Base-by-base conservation (phyloP, 2,888 invertebrate species). In the Biston betularia region DNA sequence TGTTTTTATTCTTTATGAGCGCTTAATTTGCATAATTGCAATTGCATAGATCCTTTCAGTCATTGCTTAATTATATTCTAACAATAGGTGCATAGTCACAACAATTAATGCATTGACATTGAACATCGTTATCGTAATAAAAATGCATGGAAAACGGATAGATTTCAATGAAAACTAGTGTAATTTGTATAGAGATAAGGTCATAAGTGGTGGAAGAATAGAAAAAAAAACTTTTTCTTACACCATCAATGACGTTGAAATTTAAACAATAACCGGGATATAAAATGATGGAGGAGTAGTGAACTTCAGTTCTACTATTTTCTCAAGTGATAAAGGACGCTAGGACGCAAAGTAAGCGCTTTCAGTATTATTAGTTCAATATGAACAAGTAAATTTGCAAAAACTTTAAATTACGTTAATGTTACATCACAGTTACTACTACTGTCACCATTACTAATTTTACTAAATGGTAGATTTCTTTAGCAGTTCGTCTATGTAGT, bases 271-370 rank as follows among this genome's bases (percentile, higher is more conserved):
- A 61, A 45, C 24, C 33, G 63, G 57, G 75, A 77, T 79, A 74
- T 74, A 74, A 77, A 80, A 76, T 75, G 68, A 66, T 65, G 72
- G 61, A 65, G 72, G 71, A 69, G 49, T 58, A 62, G 34, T 14
- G 8, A 60, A 59, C 49, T 69, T 73, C 73, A 79, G 76, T 71
- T 54, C 45, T 34, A n/a, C n/a, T n/a, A n/a, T 10, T 9, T 14
- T 10, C 35, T 46, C 11, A 46, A 56, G 52, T 45, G 56, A 60
- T 24, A 55, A n/a, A 48, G 38, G 12, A 12, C 4, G 12, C 34
- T 4, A 44, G n/a, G 54, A 54, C 14, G 12, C 34, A 14, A 45
- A 45, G 56, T 56, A 56, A 56, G 55, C 1, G 24, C 4, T 42
- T 44, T 42, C 10, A 44, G 10, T 42, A 8, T 35, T 7, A 6